These are phyloP conservation scores for Willisornis vidua DNA, from an alignment of 2,113 vertebrate genomes.

Conservation along the genomic window DNA sequence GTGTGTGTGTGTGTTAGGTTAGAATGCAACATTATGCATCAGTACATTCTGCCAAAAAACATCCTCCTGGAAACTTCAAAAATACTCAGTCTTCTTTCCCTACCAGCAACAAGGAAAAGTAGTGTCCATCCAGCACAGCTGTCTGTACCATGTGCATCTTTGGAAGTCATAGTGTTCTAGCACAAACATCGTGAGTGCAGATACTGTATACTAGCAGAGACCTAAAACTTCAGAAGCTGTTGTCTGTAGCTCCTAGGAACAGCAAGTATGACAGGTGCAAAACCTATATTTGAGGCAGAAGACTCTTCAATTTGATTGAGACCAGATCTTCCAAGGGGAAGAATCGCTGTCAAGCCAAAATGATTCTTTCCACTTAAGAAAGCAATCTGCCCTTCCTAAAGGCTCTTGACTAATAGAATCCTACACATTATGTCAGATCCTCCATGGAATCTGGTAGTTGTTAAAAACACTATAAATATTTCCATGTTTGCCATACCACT, in stretches of 20 bases:
- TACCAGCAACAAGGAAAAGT: not conserved
- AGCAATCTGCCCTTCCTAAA: constrained; percentile 44
- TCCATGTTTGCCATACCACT: constrained; percentile 32
- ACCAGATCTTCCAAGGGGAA: constrained; percentile 46
- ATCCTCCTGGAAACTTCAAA: constrained; percentile 37
- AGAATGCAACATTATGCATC: constrained; percentile 1
- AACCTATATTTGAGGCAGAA: constrained; percentile 65
- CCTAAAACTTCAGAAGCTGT: constrained; percentile 54
- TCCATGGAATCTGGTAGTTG: constrained; percentile 64
- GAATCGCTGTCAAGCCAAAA: constrained; percentile 16
- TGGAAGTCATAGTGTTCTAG: constrained; percentile 57
- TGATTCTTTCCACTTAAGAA: constrained; percentile 5
- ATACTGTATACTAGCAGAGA: constrained; percentile 46
- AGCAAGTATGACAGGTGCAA: constrained; percentile 62
- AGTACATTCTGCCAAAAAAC: constrained; percentile 51
- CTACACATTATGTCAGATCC: constrained; percentile 56
- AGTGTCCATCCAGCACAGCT: constrained; percentile 48
- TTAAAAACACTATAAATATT: constrained; percentile 47
- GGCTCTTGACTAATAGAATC: constrained; percentile 69
- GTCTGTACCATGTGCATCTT: constrained; percentile 33
- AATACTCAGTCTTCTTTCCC: constrained; percentile 21
- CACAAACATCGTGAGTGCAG: constrained; percentile 60
- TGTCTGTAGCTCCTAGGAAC: constrained; percentile 67
- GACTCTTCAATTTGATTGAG: constrained; percentile 36
- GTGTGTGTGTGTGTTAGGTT: not conserved